phyloP scores from a whole-genome alignment of 2,113 vertebrate genomes.

The Miniopterus natalensis region DNA sequence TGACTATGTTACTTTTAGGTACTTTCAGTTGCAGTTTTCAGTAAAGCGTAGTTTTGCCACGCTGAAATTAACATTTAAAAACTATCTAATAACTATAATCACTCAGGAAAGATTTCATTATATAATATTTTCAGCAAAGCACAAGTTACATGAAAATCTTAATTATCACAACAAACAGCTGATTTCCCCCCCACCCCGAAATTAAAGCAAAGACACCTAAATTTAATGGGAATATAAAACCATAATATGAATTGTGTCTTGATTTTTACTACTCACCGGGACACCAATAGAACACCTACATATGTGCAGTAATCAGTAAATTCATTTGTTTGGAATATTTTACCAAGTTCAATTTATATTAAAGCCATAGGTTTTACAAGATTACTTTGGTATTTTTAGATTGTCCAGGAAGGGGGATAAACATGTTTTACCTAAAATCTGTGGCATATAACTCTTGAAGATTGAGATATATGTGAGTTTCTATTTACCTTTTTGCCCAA shows the following conservation, averaged over 20 bases:
- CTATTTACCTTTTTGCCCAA: not conserved
- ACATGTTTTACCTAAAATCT: not conserved
- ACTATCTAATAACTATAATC: not conserved
- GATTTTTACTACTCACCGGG: not conserved
- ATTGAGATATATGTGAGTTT: not conserved
- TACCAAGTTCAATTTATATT: not conserved
- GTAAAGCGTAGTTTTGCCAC: not conserved
- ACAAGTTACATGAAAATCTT: not conserved
- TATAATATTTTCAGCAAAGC: not conserved
- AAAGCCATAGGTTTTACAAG: not conserved
- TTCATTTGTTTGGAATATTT: constrained; percentile 10
- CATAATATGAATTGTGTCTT: not conserved
- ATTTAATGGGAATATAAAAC: not conserved
- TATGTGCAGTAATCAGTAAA: not conserved
- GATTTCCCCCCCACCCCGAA: not conserved
- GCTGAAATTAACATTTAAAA: not conserved
- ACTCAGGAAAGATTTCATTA: not conserved
- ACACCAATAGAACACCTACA: not conserved
- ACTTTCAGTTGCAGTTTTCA: not conserved
- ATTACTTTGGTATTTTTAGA: not conserved
- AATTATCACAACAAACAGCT: not conserved
- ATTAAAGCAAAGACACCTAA: not conserved
- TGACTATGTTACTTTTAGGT: not conserved
- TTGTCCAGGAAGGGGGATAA: not conserved
- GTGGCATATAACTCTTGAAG: not conserved